Evolutionary conservation across 2,888 invertebrate genomes (phyloP).

Genomic region (Crepidodera aurea): DNA sequence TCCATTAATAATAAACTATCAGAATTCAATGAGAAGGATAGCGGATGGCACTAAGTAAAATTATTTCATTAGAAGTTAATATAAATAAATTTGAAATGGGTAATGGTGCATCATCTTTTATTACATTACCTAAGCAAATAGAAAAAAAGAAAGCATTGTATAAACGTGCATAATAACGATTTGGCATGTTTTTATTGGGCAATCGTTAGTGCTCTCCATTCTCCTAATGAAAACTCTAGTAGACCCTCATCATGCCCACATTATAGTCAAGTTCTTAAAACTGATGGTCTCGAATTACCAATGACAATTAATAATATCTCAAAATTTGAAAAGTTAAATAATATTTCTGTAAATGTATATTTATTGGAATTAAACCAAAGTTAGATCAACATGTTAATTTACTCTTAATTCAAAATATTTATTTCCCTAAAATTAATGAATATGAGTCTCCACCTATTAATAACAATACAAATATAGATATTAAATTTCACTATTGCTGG

Average conservation of each 20-base stretch:
- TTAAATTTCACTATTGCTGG: constrained; percentile 5
- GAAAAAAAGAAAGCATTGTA: constrained; percentile 36
- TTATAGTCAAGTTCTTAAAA: not conserved
- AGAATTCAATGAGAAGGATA: constrained; percentile 3
- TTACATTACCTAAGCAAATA: constrained; percentile 39
- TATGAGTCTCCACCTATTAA: not conserved
- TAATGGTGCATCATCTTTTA: constrained; percentile 39
- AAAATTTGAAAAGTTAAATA: constrained; percentile 12
- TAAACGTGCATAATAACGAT: constrained; percentile 46
- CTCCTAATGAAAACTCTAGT: constrained; percentile 39
- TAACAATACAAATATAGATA: not conserved
- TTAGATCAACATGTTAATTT: not conserved
- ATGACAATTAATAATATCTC: not conserved
- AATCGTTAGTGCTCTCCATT: constrained; percentile 41
- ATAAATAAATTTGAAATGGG: constrained; percentile 34
- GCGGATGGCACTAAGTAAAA: not conserved
- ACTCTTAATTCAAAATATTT: constrained; percentile 1
- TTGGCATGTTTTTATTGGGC: constrained; percentile 45
- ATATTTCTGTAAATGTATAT: constrained; percentile 13
- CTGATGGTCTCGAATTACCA: not conserved
- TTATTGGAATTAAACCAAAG: not conserved
- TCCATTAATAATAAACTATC: constrained; percentile 11
- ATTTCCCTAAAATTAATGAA: not conserved
- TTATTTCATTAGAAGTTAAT: constrained; percentile 8
- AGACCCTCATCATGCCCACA: constrained; percentile 9